Percentiles rank a stretch among this genome's conserved stretches.
Conservation (phyloP, 2,797 vertebrate species). For the Hippopotamyrus pictus region DNA sequence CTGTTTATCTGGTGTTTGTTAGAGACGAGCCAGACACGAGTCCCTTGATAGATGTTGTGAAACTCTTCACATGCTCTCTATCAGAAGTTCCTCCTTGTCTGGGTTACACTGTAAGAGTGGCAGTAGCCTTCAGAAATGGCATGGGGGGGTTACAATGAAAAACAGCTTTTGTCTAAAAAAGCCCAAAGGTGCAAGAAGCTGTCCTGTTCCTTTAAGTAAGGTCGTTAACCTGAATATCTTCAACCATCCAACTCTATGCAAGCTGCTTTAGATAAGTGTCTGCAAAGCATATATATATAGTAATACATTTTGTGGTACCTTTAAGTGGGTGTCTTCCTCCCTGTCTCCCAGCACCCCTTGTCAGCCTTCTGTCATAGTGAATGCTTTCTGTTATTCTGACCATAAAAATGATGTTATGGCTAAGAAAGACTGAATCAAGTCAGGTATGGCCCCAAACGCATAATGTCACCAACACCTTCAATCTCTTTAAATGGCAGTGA, state of each 20-base stretch:
- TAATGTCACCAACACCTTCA: background rate
- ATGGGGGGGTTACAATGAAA: background rate
- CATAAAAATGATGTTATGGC: background rate
- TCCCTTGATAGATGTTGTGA: background rate
- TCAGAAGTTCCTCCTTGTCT: background rate
- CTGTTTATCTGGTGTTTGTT: slow-evolving; percentile 8
- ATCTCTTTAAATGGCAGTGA: background rate
- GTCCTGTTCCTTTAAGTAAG: background rate
- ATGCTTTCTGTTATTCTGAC: background rate
- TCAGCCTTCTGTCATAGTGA: background rate
- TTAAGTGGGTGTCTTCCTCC: background rate
- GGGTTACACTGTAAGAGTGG: background rate
- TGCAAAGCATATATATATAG: background rate
- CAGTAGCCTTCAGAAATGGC: background rate
- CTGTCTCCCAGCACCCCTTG: background rate
- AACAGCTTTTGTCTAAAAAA: background rate
- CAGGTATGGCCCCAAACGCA: background rate
- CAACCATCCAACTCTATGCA: background rate
- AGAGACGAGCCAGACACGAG: background rate
- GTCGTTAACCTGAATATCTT: background rate
- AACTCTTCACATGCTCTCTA: slow-evolving; percentile 4
- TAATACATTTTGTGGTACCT: background rate
- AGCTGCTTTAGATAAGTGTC: background rate
- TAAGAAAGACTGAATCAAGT: background rate
- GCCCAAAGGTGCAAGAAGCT: background rate